Base-by-base conservation (phyloP, 1,140 invertebrate genomes). In the Muscidifurax raptorellus region DNA sequence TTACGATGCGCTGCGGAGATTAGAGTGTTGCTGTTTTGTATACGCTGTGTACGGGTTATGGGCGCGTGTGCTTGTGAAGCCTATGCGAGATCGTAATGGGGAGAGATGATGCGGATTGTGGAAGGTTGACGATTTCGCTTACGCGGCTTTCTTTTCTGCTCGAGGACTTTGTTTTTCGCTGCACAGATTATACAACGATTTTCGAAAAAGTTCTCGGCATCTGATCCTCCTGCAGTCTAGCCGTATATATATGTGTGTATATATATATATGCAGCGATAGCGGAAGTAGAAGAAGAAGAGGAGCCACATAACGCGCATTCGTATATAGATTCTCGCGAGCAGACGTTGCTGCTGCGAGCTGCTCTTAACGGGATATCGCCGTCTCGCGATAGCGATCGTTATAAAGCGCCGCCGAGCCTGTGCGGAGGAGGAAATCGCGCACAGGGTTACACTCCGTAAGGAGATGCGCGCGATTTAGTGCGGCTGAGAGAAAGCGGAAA, bases 291-390 rank as follows among this genome's bases (percentile, higher is more conserved):
- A 44, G 40, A 25, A 44, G 72, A 22, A 1, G 72, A 22, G 22
- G 36, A 40, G 25, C 44, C 22, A 40, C 44, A 28, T 52, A 76
- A 76, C 52, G 74, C n/a, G 74, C 44, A 76, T 76, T 76, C n/a
- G 74, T 72, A n/a, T n/a, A n/a, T n/a, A 72, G 71, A 72, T 72
- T 72, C 71, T 30, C 27, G 25, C 66, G 66, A 27, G 66, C 25
- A 69, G 66, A 30, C 66, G 66, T 13, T 25, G 27, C 10, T 28
- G 66, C 66, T 9, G 64, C 22, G 25, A 67, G 25, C 66, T 27
- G 71, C 32, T 74, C 27, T 84, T 84, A 84, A 84, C 82, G 82
- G 82, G 67, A 84, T 36, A 78, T n/a, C 27, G 67, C 9, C 6
- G 82, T 9, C 36, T 40, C 25, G 40, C 76, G 82, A 84, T 78